Evolutionary conservation across 2,797 vertebrate species (phyloP).

Genomic region (Mareca penelope): DNA sequence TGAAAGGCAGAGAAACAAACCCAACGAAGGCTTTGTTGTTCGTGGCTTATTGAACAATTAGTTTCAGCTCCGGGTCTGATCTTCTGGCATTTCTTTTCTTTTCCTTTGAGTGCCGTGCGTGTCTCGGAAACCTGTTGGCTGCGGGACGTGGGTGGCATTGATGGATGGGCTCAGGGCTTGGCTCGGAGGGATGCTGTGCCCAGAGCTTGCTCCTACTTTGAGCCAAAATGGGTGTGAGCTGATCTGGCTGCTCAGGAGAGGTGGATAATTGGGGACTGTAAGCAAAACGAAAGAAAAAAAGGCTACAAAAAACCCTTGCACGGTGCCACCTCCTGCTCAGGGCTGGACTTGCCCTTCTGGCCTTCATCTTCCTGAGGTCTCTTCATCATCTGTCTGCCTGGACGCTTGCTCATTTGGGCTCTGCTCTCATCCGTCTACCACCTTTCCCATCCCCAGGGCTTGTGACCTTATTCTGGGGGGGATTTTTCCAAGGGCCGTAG

Average conservation of each 20-base stretch:
- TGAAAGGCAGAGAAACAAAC: conserved; percentile 38
- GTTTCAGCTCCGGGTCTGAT: conserved; percentile 49
- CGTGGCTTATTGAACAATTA: conserved; percentile 56
- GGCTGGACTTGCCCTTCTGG: neutral
- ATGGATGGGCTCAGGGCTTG: neutral
- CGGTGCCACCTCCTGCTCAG: accelerated
- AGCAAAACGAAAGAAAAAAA: neutral
- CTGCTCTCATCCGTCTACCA: accelerated
- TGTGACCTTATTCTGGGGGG: neutral
- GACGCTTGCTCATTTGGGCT: accelerated
- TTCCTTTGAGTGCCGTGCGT: neutral
- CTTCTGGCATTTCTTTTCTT: neutral
- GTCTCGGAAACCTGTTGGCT: conserved; percentile 30
- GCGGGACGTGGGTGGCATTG: neutral
- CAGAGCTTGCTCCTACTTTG: neutral
- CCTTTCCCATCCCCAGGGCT: accelerated
- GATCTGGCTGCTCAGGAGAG: neutral
- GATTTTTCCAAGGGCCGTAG: neutral
- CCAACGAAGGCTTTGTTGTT: neutral
- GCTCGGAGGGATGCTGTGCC: neutral
- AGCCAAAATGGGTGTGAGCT: neutral
- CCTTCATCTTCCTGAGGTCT: neutral
- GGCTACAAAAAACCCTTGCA: accelerated
- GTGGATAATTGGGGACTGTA: neutral
- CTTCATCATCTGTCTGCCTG: neutral